Base-by-base conservation (phyloP, 2,797 vertebrate genomes). In the Odontamblyopus lacepedii region DNA sequence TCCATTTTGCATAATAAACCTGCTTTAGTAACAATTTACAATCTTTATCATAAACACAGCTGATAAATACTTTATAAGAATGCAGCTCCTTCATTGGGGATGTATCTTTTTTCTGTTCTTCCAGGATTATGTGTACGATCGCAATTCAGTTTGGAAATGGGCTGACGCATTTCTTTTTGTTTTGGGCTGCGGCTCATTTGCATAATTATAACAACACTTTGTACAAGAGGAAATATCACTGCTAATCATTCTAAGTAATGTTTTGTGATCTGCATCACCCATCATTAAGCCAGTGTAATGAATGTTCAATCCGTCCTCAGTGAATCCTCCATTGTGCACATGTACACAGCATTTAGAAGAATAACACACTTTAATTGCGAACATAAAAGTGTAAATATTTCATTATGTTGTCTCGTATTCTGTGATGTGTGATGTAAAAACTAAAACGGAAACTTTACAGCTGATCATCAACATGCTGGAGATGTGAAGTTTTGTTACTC, bases 141-240 rank as follows among this genome's bases (percentile, higher is more conserved):
- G 23, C 62, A 63, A 26, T 63, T 63, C 41, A 13, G 11, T 41
- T 63, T 63, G 41, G 23, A 26, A 63, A 63, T 63, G 41, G 62
- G 62, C 23, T 63, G 8, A 41, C 26, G 35, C 35, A 6, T 63
- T 44, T 4, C 32, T 63, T 44, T 41, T 63, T 26, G 35, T 44
- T 41, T 44, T 13, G 35, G 3, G 62, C 35, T 41, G 19, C 12
- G 4, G n/a, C 19, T 41, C 62, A 63, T 63, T 63, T 63, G 35
- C 38, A 44, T 63, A 41, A 63, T 63, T 63, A 63, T 15, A 63
- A 26, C 35, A 41, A 63, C 62, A 38, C 30, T 63, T 44, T 63
- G 32, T 9, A 41, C 62, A 41, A 63, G 9, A 63, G n/a, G 8
- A 41, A 41, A 41, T 63, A 41, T 15, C 62, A 44, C 12, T 41